These are phyloP conservation scores for Drosophila formosana DNA, from an alignment of 2,888 invertebrate genomes.

Conservation along the genomic window DNA sequence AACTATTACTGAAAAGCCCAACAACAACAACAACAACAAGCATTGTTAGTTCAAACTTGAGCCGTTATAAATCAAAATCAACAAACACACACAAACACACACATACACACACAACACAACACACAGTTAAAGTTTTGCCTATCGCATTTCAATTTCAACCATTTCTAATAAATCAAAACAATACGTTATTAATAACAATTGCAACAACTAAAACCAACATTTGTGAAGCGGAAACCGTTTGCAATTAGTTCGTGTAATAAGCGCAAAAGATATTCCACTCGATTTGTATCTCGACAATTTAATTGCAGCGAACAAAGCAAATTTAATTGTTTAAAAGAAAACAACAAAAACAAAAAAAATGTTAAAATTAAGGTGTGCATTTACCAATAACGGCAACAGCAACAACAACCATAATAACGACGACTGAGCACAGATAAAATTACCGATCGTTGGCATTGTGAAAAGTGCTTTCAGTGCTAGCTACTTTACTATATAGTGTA, in stretches of 20 bases:
- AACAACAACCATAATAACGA: slow-evolving; percentile 21
- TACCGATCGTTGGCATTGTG: slow-evolving; percentile 45
- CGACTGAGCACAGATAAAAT: slow-evolving; percentile 22
- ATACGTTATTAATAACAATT: slow-evolving; percentile 13
- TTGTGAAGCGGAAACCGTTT: slow-evolving; percentile 52
- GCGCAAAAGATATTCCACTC: slow-evolving; percentile 43
- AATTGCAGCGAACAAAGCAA: slow-evolving; percentile 57
- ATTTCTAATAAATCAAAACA: slow-evolving; percentile 48
- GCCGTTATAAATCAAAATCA: slow-evolving; percentile 63
- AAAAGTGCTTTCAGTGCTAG: slow-evolving; percentile 43
- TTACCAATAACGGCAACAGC: slow-evolving; percentile 6
- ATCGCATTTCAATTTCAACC: slow-evolving; percentile 37
- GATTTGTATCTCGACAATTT: slow-evolving; percentile 58
- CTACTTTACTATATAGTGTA: slow-evolving; percentile 36
- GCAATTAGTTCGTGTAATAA: slow-evolving; percentile 57
- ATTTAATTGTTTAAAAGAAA: slow-evolving; percentile 60
- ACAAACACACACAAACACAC: slow-evolving; percentile 12
- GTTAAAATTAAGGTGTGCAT: slow-evolving; percentile 59
- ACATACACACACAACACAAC: slow-evolving; percentile 14
- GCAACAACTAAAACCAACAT: slow-evolving; percentile 31
- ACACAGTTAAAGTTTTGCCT: slow-evolving; percentile 18
- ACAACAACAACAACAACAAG: slow-evolving; percentile 43
- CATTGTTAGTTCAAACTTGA: slow-evolving; percentile 54
- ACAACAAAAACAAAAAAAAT: slow-evolving; percentile 7
- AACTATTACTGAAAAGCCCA: slow-evolving; percentile 49